A percentile compares a stretch with the other conserved stretches of the same genome.
phyloP scores from a whole-genome alignment of 2,113 vertebrate genomes.

The Trochalopteron elliotii region DNA sequence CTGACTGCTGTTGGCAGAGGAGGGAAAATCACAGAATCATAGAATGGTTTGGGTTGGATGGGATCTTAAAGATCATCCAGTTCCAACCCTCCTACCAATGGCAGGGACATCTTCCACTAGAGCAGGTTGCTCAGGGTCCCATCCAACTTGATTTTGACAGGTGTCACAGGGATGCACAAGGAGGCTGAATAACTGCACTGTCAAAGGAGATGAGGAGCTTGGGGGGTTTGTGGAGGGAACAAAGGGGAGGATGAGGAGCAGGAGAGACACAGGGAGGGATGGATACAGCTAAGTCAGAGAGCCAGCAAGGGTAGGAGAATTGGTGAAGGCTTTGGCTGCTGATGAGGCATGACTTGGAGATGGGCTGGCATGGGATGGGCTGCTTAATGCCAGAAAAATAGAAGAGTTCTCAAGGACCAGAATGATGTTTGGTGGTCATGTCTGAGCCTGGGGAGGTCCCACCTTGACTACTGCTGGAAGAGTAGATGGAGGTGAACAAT shows the following conservation, averaged over 20 bases:
- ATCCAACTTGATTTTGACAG: neutral
- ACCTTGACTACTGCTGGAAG: neutral
- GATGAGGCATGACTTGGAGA: neutral
- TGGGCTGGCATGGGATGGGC: neutral
- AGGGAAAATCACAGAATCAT: neutral
- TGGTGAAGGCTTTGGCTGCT: neutral
- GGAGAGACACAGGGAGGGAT: neutral
- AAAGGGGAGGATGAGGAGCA: neutral
- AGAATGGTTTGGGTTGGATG: neutral
- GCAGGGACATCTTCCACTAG: neutral
- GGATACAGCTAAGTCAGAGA: neutral
- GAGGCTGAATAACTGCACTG: neutral
- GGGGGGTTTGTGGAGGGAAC: neutral
- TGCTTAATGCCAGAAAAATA: neutral
- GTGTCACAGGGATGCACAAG: accelerated
- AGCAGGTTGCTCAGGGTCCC: neutral
- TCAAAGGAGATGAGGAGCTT: neutral
- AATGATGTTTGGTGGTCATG: neutral
- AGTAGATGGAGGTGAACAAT: neutral
- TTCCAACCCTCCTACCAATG: neutral
- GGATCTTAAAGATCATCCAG: neutral
- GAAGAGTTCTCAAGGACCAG: neutral
- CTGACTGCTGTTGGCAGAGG: neutral
- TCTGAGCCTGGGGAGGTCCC: neutral
- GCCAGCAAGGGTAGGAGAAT: neutral